Evolutionary conservation across 2,113 vertebrate species (phyloP).

Genomic region (Saccopteryx leptura): DNA sequence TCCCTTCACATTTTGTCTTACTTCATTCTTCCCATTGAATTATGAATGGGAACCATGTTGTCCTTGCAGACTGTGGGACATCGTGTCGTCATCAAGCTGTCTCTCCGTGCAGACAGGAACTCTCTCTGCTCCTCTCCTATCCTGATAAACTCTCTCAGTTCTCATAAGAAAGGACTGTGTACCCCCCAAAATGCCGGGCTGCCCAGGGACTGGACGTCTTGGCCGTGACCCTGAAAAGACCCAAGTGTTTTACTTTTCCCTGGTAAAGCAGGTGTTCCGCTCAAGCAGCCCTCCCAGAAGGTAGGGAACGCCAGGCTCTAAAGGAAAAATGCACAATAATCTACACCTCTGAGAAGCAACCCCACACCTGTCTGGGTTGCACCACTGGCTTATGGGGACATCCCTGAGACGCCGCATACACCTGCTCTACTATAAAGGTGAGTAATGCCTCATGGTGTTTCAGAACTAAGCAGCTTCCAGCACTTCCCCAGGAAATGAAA

Average conservation of each 20-base stretch:
- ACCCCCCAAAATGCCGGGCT: background rate
- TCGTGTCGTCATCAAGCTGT: background rate
- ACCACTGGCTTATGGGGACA: accelerated
- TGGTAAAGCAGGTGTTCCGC: background rate
- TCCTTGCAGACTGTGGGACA: background rate
- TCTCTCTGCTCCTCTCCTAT: background rate
- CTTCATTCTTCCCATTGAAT: background rate
- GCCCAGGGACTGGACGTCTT: background rate
- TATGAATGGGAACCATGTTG: background rate
- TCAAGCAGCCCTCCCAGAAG: background rate
- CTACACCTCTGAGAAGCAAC: background rate
- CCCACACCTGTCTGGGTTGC: accelerated
- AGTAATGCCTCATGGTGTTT: background rate
- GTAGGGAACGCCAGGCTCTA: background rate
- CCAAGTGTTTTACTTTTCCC: background rate
- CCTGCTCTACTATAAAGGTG: background rate
- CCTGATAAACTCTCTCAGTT: background rate
- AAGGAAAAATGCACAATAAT: too few relatives aligned
- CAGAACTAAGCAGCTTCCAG: background rate
- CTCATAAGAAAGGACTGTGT: background rate
- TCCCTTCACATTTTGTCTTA: background rate
- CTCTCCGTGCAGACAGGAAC: background rate
- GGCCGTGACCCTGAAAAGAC: background rate
- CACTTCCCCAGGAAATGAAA: background rate
- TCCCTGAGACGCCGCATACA: background rate